Base-by-base conservation (phyloP, 1,140 invertebrate species). In the Tetramorium parvispinum region DNA sequence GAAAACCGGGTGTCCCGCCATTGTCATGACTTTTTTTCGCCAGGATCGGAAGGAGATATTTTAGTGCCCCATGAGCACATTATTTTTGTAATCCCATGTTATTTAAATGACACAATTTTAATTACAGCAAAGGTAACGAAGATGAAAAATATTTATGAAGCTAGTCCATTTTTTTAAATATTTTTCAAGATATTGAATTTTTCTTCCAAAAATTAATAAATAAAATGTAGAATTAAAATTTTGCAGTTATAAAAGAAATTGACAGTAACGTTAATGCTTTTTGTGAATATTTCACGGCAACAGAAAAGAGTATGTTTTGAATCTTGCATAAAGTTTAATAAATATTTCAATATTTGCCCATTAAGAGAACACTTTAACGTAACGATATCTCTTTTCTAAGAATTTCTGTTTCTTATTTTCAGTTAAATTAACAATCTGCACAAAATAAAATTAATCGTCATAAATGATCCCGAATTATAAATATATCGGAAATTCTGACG, bases 1-100 rank as follows among this genome's bases (percentile, higher is more conserved):
- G 89, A 91, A 91, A 91, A 91, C 88, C 88, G 70, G 70, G 59
- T 73, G 77, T 59, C 55, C 76, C 86, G 86, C 86, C 88, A 91
- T 90, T 88, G 70, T 81, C 73, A 51, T 61, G 86, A 88, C 88
- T 76, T 90, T 90, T 87, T 66, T 75, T 68, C 68, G 16, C 13
- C 53, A 73, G 68, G 40, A 73, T 46, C 68, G 79, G 13, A 75
- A 16, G n/a, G 24, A 83, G 53, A 75, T 13, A 21, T 73, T 18
- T 37, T 18, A 0, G 53, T 46, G 18, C 53, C 40, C 13, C 18
- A 18, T 27, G 18, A 46, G 40, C 66, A 59, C 18, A 6, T 73
- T 83, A 75, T 32, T 75, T 49, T 75, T 37, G 53, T 21, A 46
- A 59, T n/a, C 13, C 4, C 46, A 49, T 21, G 6, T 21, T 24